phyloP scores from a whole-genome alignment of 2,113 vertebrate genomes.

The rabbit (Oryctolagus cuniculus) region DNA sequence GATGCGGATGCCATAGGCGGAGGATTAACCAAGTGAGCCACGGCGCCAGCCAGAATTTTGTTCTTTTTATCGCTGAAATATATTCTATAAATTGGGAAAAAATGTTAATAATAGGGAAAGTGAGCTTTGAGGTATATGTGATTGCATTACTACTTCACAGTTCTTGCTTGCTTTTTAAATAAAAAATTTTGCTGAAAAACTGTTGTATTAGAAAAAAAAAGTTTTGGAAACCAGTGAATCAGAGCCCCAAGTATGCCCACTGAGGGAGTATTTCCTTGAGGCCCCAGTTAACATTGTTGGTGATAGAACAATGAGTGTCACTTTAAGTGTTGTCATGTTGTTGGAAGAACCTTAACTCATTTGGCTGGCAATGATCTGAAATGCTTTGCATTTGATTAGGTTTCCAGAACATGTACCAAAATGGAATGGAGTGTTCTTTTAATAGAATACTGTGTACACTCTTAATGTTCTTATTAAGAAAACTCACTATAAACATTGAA shows the following conservation, averaged over 20 bases:
- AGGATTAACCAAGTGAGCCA: too few species aligned
- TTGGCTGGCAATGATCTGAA: not conserved
- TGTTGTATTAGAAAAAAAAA: too few species aligned
- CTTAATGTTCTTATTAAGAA: not conserved
- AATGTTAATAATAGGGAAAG: too few species aligned
- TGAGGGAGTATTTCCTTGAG: not conserved
- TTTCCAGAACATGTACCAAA: not conserved
- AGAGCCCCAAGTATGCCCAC: not conserved
- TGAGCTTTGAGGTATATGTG: too few species aligned
- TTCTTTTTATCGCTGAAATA: too few species aligned
- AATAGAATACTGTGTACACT: not conserved
- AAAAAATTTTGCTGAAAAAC: too few species aligned
- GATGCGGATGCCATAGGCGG: too few species aligned
- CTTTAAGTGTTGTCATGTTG: not conserved
- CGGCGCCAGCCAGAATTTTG: too few species aligned
- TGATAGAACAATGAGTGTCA: not conserved
- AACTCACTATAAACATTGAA: slow-evolving; percentile 4
- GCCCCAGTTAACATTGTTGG: not conserved
- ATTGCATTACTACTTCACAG: too few species aligned
- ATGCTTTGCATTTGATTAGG: slow-evolving; percentile 50
- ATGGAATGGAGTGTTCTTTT: not conserved
- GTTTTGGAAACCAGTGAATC: too few species aligned
- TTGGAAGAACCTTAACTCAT: not conserved
- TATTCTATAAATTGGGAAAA: too few species aligned
- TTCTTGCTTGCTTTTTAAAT: too few species aligned